These are phyloP conservation scores for Fundulus diaphanus DNA, from an alignment of 2,797 vertebrate species.

Conservation along the genomic window DNA sequence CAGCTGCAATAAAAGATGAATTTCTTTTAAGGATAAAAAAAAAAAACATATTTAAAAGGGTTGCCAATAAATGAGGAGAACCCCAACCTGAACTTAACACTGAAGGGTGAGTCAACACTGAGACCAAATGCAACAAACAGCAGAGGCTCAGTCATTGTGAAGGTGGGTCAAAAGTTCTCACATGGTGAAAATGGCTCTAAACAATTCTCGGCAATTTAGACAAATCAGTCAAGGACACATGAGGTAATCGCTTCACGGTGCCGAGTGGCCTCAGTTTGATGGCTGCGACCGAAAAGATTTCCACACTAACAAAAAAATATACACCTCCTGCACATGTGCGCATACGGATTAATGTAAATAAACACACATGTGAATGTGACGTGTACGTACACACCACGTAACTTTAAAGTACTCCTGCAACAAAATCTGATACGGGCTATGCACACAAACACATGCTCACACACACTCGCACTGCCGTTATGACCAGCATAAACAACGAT, in stretches of 20 bases:
- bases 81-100: constrained; percentile 4
- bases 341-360: constrained; percentile 59
- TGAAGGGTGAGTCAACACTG: constrained; percentile 8
- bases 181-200: constrained; percentile 63
- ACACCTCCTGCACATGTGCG: constrained; percentile 49
- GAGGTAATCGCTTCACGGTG: constrained; percentile 74
- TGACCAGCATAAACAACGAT: constrained; percentile 95
- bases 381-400: constrained; percentile 53
- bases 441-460: constrained; percentile 23
- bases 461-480: constrained; percentile 77
- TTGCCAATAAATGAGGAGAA: neutral
- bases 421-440: constrained; percentile 31
- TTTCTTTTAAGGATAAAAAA: neutral
- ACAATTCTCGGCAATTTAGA: constrained; percentile 73
- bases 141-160: constrained; percentile 43
- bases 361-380: constrained; percentile 65
- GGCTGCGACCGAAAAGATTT: constrained; percentile 65
- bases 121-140: constrained; percentile 38
- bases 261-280: constrained; percentile 68
- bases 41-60: neutral
- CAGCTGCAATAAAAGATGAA: neutral
- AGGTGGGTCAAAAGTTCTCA: constrained; percentile 54
- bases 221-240: constrained; percentile 75
- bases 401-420: constrained; percentile 36
- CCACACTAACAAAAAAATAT: constrained; percentile 61